Evolutionary conservation across 2,113 vertebrate genomes (phyloP), one percentile per base, ranked within the genome.

Genomic region (Egretta garzetta): DNA sequence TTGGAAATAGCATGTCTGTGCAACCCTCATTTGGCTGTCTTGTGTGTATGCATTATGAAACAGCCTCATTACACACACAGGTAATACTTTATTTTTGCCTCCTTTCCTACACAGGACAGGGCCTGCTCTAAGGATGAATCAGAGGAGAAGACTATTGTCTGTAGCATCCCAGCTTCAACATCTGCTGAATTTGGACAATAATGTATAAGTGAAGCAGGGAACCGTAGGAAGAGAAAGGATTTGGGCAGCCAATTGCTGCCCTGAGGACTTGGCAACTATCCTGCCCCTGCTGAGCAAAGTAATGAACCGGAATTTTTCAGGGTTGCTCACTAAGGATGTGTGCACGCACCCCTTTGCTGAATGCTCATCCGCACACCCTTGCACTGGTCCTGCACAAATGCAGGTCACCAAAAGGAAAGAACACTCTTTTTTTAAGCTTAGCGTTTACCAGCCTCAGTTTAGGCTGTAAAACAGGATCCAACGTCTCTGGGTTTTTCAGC

Each of bases 81-180:
- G 55, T 53, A 89, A 41, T 58, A 67, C 19, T 81, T 75, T 55
- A 45, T 47, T 92, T 91, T 84, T 93, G 70, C 70, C 74, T 86
- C 79, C 77, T 90, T 85, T 87, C 73, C 93, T 85, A 10, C 80
- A 49, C 95, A 96, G 93, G 96, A 94, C 73, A 72, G 89, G 91
- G 93, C 96, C 93, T 95, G 96, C 95, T 96, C 70, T 53, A 22
- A 58, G 64, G 35, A 90, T 97, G 96, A 97, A 93, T 97, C 96
- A 97, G 93, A 96, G 59, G 18, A 70, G 75, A 88, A 45, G 47
- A 23, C 55, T 73, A 92, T 80, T 96, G 88, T 96, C 86, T 94
- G 73, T 5, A 95, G 87, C 84, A 93, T 72, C 93, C 70, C 62
- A 32, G 43, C 64, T 81, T 43, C 86, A 67, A 93, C 91, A 87